Evolutionary conservation across 2,797 vertebrate species (phyloP).

Genomic region (Vespertilio murinus): DNA sequence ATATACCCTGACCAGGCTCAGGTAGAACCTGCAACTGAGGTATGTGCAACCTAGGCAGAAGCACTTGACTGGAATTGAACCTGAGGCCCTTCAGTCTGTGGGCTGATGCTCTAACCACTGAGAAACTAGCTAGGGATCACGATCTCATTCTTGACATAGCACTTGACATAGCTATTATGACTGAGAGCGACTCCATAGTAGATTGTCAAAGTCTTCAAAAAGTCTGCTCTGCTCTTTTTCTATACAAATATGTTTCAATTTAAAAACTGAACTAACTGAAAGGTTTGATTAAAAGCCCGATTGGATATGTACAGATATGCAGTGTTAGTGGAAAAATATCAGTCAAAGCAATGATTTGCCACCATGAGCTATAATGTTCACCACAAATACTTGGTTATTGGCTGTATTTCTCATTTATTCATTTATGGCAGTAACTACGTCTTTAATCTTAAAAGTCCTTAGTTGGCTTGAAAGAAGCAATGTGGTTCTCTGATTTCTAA

Average conservation of each 20-base stretch:
- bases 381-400: background rate
- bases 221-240: background rate
- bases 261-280: background rate
- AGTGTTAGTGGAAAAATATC: background rate
- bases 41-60: too few species aligned
- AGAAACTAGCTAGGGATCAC: too few species aligned
- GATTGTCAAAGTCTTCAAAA: background rate
- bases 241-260: background rate
- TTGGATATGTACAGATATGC: background rate
- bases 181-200: background rate
- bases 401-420: background rate
- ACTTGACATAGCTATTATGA: background rate
- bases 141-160: background rate
- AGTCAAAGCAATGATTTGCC: background rate
- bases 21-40: too few species aligned
- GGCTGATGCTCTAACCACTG: too few species aligned
- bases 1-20: too few species aligned
- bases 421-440: background rate
- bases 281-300: background rate
- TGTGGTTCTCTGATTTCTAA: slow-evolving; percentile 2
- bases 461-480: background rate
- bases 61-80: too few species aligned
- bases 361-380: background rate
- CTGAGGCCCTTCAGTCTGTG: too few species aligned
- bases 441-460: slow-evolving; percentile 11